Conservation (phyloP, 2,113 vertebrate genomes). For the Ascaphus truei region DNA sequence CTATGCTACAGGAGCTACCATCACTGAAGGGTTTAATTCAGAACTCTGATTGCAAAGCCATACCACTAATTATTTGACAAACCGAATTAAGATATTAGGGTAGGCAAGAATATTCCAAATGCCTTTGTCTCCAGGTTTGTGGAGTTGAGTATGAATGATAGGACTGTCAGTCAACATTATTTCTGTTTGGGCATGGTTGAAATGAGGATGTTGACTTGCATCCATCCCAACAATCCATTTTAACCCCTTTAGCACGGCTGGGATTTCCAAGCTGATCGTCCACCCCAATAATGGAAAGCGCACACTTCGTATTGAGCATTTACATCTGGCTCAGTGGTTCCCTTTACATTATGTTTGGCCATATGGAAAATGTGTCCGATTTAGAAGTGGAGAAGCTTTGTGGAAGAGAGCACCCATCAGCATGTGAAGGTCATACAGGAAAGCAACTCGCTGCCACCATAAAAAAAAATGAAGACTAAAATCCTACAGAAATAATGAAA, state of each 20-base stretch:
- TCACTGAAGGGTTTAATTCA: background rate
- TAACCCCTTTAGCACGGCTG: background rate
- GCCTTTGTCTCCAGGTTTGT: background rate
- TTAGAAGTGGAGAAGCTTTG: background rate
- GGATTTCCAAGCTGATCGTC: background rate
- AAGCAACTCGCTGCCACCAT: background rate
- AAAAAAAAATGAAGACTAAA: background rate
- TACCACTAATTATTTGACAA: background rate
- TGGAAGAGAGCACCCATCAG: background rate
- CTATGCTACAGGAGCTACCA: background rate
- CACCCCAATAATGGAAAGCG: background rate
- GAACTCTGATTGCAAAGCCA: background rate
- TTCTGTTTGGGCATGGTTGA: background rate
- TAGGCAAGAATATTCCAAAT: background rate
- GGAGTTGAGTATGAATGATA: background rate
- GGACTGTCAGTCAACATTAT: background rate
- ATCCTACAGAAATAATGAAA: background rate
- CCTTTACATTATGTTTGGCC: too few relatives aligned
- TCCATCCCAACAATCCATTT: background rate
- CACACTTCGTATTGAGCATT: background rate
- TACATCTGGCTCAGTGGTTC: background rate
- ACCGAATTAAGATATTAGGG: background rate
- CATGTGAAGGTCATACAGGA: background rate
- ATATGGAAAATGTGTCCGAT: background rate
- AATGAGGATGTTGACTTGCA: constrained; percentile 1